phyloP scores from a whole-genome alignment of 2,888 invertebrate genomes.

The Gymnosoma rotundatum region DNA sequence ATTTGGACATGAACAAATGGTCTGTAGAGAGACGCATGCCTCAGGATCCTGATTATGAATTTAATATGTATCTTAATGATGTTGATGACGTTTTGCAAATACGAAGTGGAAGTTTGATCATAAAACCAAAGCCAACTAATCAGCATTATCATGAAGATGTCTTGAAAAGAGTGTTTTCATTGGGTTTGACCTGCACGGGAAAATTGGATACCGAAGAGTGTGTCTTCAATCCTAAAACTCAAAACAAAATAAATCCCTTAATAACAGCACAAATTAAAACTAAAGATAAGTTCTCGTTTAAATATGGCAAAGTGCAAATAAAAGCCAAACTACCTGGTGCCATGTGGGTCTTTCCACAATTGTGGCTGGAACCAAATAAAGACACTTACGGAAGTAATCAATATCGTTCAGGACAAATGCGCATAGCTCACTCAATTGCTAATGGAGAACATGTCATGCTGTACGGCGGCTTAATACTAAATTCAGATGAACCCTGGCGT shows the following conservation, averaged over 20 bases:
- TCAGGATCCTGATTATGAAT: slow-evolving; percentile 78
- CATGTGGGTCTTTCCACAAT: slow-evolving; percentile 89
- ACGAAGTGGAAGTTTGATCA: slow-evolving; percentile 71
- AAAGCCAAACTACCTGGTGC: slow-evolving; percentile 89
- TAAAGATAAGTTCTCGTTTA: slow-evolving; percentile 85
- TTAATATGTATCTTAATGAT: slow-evolving; percentile 74
- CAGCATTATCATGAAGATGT: slow-evolving; percentile 62
- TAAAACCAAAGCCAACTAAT: slow-evolving; percentile 74
- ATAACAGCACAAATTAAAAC: slow-evolving; percentile 86
- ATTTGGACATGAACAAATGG: slow-evolving; percentile 76
- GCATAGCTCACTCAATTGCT: slow-evolving; percentile 86
- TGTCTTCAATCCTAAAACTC: slow-evolving; percentile 64
- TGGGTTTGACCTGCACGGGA: slow-evolving; percentile 78
- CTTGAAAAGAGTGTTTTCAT: slow-evolving; percentile 66
- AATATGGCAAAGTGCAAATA: slow-evolving; percentile 87
- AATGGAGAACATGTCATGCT: slow-evolving; percentile 74
- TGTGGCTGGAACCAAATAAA: slow-evolving; percentile 86
- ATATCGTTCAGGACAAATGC: slow-evolving; percentile 87
- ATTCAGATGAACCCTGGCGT: slow-evolving; percentile 75
- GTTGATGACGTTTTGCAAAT: slow-evolving; percentile 72
- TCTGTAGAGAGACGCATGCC: slow-evolving; percentile 77
- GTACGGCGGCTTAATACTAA: slow-evolving; percentile 76
- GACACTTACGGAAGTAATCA: slow-evolving; percentile 84
- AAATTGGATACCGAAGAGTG: slow-evolving; percentile 75
- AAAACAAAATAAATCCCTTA: slow-evolving; percentile 86